A percentile compares a stretch with the other conserved stretches of the same genome.
Conservation (phyloP, 37 sponge, comb jelly and placozoan genomes). For the Hexactinellida sp. region DNA sequence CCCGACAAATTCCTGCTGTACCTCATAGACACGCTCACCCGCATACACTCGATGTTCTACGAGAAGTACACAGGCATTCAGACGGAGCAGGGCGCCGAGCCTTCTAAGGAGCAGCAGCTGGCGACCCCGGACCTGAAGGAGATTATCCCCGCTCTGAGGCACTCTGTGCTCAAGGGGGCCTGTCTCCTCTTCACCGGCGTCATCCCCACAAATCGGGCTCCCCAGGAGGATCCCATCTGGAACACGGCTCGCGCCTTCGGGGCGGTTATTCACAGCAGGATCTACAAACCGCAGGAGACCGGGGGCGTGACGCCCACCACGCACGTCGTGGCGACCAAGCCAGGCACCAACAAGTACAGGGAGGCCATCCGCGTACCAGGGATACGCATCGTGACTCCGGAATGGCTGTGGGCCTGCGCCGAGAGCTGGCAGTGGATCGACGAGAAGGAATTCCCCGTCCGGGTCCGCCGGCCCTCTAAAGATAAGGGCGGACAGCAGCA, state of each 20-base stretch:
- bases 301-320: slow-evolving; percentile 45
- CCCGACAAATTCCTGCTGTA: slow-evolving; percentile 52
- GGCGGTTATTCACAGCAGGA: slow-evolving; percentile 37
- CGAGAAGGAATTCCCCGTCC: slow-evolving; percentile 39
- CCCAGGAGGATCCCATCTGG: slow-evolving; percentile 60
- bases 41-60: slow-evolving; percentile 71
- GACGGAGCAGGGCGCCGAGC: neutral
- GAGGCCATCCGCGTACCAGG: slow-evolving; percentile 55
- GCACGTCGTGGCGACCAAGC: slow-evolving; percentile 71
- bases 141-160: slow-evolving; percentile 64
- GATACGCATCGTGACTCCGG: slow-evolving; percentile 54
- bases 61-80: slow-evolving; percentile 16
- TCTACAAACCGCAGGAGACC: slow-evolving; percentile 21
- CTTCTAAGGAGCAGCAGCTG: neutral
- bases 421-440: slow-evolving; percentile 69
- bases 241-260: slow-evolving; percentile 85
- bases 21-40: slow-evolving; percentile 33
- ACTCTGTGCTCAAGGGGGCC: slow-evolving; percentile 44
- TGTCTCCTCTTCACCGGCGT: slow-evolving; percentile 84
- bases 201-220: slow-evolving; percentile 73
- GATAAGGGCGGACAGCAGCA: neutral
- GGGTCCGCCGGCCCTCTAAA: neutral
- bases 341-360: slow-evolving; percentile 73
- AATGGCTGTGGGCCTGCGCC: slow-evolving; percentile 90
- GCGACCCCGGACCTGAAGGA: slow-evolving; percentile 70